Percentiles rank a stretch among this genome's conserved stretches.
phyloP scores from a whole-genome alignment of 2,888 invertebrate species.

The Ecdyonurus torrentis region DNA sequence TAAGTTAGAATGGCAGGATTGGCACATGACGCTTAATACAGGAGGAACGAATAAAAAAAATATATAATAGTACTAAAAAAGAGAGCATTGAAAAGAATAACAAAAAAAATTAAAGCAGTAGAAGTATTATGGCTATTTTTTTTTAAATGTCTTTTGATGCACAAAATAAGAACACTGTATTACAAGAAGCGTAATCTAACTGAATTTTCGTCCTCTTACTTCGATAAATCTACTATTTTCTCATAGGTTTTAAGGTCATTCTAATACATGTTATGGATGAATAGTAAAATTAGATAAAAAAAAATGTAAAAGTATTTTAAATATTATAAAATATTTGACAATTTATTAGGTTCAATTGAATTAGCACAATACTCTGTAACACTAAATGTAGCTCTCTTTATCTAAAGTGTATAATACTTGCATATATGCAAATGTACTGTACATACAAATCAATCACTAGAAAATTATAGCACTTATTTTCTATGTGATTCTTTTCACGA shows the following conservation, averaged over 20 bases:
- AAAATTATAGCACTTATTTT: no score
- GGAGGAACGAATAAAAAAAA: neutral
- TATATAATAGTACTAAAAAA: neutral
- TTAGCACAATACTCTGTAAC: no score
- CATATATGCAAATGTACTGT: no score
- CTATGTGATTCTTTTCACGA: no score
- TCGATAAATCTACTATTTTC: neutral
- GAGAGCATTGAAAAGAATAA: neutral
- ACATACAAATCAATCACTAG: no score
- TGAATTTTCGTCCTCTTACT: neutral
- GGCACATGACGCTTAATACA: neutral
- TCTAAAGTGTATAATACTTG: no score
- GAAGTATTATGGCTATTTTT: neutral
- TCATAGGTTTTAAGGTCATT: neutral
- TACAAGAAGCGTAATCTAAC: neutral
- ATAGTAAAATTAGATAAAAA: neutral
- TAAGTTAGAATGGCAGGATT: neutral
- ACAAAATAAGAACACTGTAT: neutral
- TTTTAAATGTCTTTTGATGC: neutral
- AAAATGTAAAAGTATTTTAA: no score
- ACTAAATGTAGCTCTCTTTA: no score
- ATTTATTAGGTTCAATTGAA: no score
- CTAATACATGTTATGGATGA: neutral
- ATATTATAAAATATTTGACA: no score
- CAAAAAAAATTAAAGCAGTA: neutral